Conservation (phyloP, 2,113 vertebrate genomes). For the Redunca redunca region DNA sequence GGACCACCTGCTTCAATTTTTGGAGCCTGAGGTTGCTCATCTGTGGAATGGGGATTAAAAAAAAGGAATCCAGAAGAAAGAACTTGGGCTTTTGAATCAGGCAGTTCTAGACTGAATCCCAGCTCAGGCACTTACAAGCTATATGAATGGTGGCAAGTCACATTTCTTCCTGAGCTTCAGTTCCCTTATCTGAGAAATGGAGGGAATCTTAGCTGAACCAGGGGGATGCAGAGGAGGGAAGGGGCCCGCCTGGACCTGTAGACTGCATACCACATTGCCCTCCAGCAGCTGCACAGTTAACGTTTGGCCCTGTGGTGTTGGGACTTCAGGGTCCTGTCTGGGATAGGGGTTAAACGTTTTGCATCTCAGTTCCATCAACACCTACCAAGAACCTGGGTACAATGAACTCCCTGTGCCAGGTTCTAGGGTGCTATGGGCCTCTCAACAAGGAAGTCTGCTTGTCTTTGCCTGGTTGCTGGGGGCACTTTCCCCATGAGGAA, state of each 20-base stretch:
- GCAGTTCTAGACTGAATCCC: not conserved
- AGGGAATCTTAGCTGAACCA: not conserved
- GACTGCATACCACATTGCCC: not conserved
- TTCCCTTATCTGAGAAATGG: not conserved
- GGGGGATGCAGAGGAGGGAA: not conserved
- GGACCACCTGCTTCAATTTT: not conserved
- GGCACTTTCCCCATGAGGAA: not conserved
- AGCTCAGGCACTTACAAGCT: too few species aligned
- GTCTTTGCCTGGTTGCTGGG: not conserved
- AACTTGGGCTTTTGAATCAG: not conserved
- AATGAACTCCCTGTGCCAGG: not conserved
- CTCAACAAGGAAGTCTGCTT: not conserved
- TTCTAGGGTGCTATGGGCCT: not conserved
- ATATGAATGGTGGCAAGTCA: too few species aligned
- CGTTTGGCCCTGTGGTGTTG: not conserved
- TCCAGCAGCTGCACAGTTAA: not conserved
- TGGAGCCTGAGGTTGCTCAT: not conserved
- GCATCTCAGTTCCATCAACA: accelerated
- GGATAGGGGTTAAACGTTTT: not conserved
- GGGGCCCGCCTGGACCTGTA: not conserved
- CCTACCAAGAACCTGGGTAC: not conserved
- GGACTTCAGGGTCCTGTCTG: not conserved
- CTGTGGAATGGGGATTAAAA: not conserved
- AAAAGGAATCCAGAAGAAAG: not conserved
- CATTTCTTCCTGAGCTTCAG: not conserved